phyloP scores from a whole-genome alignment of 2,113 vertebrate genomes.

The Nettapus auritus region DNA sequence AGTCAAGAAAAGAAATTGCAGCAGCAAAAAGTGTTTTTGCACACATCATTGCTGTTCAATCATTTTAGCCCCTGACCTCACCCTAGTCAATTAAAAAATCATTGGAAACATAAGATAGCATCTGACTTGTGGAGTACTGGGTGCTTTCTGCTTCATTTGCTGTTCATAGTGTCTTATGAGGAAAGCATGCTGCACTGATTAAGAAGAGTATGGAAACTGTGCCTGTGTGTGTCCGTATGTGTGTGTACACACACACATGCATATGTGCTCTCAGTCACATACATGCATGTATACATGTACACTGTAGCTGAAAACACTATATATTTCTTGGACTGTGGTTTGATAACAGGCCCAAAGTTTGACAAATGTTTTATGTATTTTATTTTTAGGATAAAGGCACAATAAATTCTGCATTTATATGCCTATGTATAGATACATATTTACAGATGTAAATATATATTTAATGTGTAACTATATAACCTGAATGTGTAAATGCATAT shows the following conservation, averaged over 20 bases:
- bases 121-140: neutral
- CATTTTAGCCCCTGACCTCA: slow-evolving; percentile 36
- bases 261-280: fast-evolving
- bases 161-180: neutral
- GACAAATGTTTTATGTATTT: neutral
- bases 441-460: neutral
- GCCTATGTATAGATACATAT: neutral
- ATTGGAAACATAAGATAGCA: slow-evolving; percentile 21
- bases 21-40: neutral
- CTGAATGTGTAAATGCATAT: neutral
- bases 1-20: slow-evolving; percentile 8
- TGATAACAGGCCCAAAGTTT: neutral
- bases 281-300: fast-evolving
- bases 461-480: neutral
- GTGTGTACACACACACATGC: fast-evolving
- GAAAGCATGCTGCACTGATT: neutral
- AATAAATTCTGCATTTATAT: neutral
- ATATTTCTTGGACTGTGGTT: neutral
- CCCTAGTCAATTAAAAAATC: slow-evolving; percentile 45
- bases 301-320: neutral
- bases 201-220: neutral
- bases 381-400: neutral
- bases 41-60: slow-evolving; percentile 13
- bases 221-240: neutral
- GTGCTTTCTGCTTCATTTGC: slow-evolving; percentile 33